A percentile compares a stretch with the other conserved stretches of the same genome.
phyloP scores from a whole-genome alignment of 2,888 invertebrate genomes.

The Tridacna crocea region DNA sequence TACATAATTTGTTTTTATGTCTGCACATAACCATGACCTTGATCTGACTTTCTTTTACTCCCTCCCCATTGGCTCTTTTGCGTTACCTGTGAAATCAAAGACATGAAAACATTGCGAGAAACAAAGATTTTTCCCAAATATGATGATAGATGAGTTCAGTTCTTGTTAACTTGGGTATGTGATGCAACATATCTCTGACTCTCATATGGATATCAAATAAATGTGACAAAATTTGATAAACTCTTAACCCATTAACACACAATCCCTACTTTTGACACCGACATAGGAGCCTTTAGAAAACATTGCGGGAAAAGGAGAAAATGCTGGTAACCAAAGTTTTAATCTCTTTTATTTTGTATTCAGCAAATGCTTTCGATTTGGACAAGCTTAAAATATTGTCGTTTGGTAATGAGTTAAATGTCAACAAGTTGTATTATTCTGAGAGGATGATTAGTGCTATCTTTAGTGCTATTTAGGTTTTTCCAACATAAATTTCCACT shows the following conservation, averaged over 20 bases:
- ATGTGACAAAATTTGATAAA: neutral
- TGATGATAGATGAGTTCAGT: neutral
- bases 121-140: neutral
- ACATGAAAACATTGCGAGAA: too few relatives aligned
- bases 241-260: neutral
- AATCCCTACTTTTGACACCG: neutral
- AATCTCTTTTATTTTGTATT: neutral
- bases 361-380: neutral
- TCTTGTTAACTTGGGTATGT: neutral
- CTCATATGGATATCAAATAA: neutral
- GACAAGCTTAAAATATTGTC: neutral
- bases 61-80: too few relatives aligned
- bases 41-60: too few relatives aligned
- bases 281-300: neutral
- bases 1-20: too few relatives aligned
- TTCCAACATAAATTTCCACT: too few relatives aligned
- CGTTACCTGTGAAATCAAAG: too few relatives aligned
- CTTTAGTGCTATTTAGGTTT: too few relatives aligned
- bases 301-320: conserved; percentile 3
- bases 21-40: too few relatives aligned
- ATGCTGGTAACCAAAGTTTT: neutral
- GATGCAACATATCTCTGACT: neutral
- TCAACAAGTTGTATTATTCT: too few relatives aligned
- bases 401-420: neutral
- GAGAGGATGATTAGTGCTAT: too few relatives aligned